Evolutionary conservation across 1,140 invertebrate genomes (phyloP).

Genomic region (Tetramorium alpestre): DNA sequence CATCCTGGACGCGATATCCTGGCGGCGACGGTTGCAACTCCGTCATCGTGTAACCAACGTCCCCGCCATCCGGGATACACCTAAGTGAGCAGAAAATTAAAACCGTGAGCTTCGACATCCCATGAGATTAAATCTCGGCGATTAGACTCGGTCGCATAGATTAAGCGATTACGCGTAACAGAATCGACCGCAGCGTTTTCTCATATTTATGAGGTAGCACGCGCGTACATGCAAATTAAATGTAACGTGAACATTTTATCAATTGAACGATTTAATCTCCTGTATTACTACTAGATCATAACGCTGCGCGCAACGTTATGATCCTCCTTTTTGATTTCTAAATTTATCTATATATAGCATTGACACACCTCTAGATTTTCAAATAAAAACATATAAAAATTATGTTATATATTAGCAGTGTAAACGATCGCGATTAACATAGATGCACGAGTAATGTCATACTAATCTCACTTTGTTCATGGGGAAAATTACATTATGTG

Average conservation of each 20-base stretch:
- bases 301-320: not conserved
- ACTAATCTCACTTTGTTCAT: conserved; percentile 66
- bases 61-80: conserved; percentile 85
- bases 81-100: conserved; percentile 69
- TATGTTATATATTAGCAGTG: no score
- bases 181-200: conserved; percentile 5
- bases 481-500: conserved; percentile 57
- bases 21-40: conserved; percentile 85
- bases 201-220: conserved; percentile 30
- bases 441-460: conserved; percentile 7
- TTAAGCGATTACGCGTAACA: conserved; percentile 28
- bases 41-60: conserved; percentile 86
- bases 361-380: not conserved
- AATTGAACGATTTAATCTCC: conserved; percentile 14
- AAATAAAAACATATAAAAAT: not conserved
- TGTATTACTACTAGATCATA: not conserved
- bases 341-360: not conserved
- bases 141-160: conserved; percentile 15
- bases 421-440: conserved; percentile 30
- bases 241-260: conserved; percentile 28
- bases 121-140: not conserved
- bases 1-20: conserved; percentile 84
- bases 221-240: conserved; percentile 34
- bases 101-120: not conserved
- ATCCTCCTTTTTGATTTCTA: not conserved